Base-by-base conservation (phyloP, 37 sponge, comb jelly and placozoan species). In the Bolinopsis microptera region DNA sequence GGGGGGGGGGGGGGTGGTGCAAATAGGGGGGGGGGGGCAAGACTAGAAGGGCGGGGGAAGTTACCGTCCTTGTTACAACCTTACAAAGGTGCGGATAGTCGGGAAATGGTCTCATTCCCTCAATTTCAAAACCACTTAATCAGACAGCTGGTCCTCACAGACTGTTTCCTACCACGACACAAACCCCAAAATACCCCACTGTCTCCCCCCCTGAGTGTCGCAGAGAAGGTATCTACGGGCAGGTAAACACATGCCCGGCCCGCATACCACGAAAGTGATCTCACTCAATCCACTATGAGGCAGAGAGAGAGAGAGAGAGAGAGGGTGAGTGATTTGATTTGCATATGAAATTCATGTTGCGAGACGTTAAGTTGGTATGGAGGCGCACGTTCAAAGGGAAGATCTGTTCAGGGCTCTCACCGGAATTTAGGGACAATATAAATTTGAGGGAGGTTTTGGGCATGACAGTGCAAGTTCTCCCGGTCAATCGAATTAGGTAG, bases 291-390 rank as follows among this genome's bases (percentile, higher is more conserved):
- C 61, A 18, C 61, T 48, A 48, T 18, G 61, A 48, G 61, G 13
- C 9, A 48, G 61, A 48, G 61, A 48, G 61, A 48, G 61, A 48
- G 61, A 48, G 61, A 48, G 61, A 48, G 61, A 48, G 61, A 48
- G 61, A 18, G 61, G 61, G 61, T 48, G 61, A 48, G 61, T 48
- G 61, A 77, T 77, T 77, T 32, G 80, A 77, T 77, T 77, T 77
- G 80, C 80, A 77, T 77, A 77, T 77, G 80, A 77, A 77, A 77
- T 77, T 77, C 36, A 77, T 77, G 80, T 13, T 26, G 36, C 37
- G 80, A 77, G 80, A 77, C 80, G 32, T 77, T 34, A 48, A 48
- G 61, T 18, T 48, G 61, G 13, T 48, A 48, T 5, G 61, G 13
- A 5, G 61, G 61, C 61, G 9, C 61, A 5, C 9, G 61, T 13